Evolutionary conservation across 2,113 vertebrate species (phyloP).

Genomic region (Recurvirostra avosetta): DNA sequence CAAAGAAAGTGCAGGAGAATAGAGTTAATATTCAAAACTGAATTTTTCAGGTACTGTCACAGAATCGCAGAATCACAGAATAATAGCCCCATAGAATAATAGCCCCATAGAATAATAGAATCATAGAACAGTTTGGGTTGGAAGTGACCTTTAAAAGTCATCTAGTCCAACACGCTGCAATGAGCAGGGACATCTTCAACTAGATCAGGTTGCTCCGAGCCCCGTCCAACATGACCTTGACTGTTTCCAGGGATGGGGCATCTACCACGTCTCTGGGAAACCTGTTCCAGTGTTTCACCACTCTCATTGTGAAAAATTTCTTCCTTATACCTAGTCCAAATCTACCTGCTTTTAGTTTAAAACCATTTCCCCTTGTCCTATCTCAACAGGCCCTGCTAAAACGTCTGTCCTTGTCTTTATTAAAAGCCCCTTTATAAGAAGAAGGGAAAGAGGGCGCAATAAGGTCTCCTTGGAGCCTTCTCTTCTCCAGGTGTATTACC

Average conservation of each 20-base stretch:
- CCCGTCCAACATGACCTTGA: background rate
- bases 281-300: background rate
- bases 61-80: background rate
- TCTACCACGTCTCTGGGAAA: background rate
- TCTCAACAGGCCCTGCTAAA: background rate
- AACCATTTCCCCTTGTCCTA: background rate
- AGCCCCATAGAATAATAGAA: background rate
- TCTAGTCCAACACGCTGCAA: accelerated
- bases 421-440: background rate
- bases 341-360: background rate
- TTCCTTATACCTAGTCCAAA: background rate
- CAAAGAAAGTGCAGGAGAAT: background rate
- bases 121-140: background rate
- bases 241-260: background rate
- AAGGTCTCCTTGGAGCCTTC: background rate
- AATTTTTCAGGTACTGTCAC: background rate
- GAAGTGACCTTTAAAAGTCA: background rate
- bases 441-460: background rate
- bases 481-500: background rate
- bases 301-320: background rate
- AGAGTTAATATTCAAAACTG: background rate
- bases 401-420: background rate
- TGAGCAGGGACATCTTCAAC: background rate
- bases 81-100: background rate
- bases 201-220: background rate